These are phyloP conservation scores for Apus apus DNA, from an alignment of 2,113 vertebrate species.

Conservation along the genomic window DNA sequence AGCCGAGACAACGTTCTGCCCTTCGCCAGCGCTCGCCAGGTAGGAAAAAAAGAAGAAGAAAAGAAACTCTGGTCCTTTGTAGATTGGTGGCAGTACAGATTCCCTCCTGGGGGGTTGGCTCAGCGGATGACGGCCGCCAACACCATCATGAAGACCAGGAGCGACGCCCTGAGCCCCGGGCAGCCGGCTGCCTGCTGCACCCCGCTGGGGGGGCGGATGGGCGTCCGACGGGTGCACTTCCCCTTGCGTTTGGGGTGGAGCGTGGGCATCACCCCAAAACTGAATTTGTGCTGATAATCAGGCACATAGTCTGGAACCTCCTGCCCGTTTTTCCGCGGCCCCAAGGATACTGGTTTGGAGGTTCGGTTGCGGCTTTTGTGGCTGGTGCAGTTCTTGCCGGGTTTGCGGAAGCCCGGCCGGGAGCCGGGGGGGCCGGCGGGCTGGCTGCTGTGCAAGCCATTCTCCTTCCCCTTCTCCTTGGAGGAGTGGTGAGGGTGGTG, in stretches of 20 bases:
- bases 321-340: conserved; percentile 77
- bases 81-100: conserved; percentile 74
- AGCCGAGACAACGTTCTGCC: conserved; percentile 60
- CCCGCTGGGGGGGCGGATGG: conserved; percentile 87
- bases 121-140: conserved; percentile 80
- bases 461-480: conserved; percentile 72
- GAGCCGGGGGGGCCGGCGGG: conserved; percentile 74
- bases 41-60: conserved; percentile 73
- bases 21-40: conserved; percentile 60
- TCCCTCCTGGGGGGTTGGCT: conserved; percentile 25
- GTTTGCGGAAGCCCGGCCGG: conserved; percentile 73
- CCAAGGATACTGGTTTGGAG: conserved; percentile 71
- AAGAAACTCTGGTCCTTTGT: conserved; percentile 78
- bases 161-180: conserved; percentile 56
- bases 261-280: conserved; percentile 74
- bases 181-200: conserved; percentile 86
- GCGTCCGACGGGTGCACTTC: conserved; percentile 83
- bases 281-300: conserved; percentile 79
- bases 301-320: conserved; percentile 85
- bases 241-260: conserved; percentile 73
- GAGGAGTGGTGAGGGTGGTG: conserved; percentile 75
- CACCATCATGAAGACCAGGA: conserved; percentile 77
- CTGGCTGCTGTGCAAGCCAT: conserved; percentile 67
- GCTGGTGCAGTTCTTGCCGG: conserved; percentile 87
- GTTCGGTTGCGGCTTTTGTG: conserved; percentile 81